Conservation (phyloP, 2,888 invertebrate species). For the Pardosa pseudoannulata region DNA sequence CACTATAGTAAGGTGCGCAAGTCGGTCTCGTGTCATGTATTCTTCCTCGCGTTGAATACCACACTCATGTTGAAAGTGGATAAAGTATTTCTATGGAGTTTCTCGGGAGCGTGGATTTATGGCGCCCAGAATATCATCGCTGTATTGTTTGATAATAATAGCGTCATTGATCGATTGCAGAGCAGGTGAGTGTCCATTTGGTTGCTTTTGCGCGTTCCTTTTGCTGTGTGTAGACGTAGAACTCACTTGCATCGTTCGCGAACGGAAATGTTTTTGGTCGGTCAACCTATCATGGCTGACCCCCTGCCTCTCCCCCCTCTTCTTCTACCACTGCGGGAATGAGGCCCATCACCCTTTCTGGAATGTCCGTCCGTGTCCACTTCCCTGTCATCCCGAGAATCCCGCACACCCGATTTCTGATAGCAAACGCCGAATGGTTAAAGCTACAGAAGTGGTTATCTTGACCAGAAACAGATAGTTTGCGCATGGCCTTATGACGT, state of each 20-base stretch:
- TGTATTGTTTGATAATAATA: slow-evolving; percentile 83
- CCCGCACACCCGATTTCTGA: slow-evolving; percentile 35
- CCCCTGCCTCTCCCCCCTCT: slow-evolving; percentile 54
- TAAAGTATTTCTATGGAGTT: slow-evolving; percentile 72
- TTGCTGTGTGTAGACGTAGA: slow-evolving; percentile 42
- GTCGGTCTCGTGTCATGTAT: slow-evolving; percentile 67
- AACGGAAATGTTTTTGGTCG: slow-evolving; percentile 72
- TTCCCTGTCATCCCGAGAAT: slow-evolving; percentile 4
- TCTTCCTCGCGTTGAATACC: slow-evolving; percentile 50
- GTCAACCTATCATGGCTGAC: slow-evolving; percentile 70
- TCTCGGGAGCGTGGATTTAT: slow-evolving; percentile 87
- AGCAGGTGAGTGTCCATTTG: slow-evolving; percentile 71
- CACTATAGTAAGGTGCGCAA: slow-evolving; percentile 60
- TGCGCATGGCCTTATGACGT: slow-evolving; percentile 64
- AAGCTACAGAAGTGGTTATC: slow-evolving; percentile 58
- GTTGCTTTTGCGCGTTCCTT: slow-evolving; percentile 18
- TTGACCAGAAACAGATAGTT: slow-evolving; percentile 47
- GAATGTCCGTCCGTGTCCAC: slow-evolving; percentile 48
- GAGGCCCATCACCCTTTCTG: slow-evolving; percentile 18
- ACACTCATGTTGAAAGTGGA: slow-evolving; percentile 66
- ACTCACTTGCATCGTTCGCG: slow-evolving; percentile 34
- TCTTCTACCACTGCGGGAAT: slow-evolving; percentile 22
- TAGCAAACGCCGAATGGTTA: slow-evolving; percentile 55
- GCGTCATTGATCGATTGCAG: slow-evolving; percentile 76
- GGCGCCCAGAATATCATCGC: slow-evolving; percentile 87